Evolutionary conservation across 2,113 vertebrate species (phyloP).

Genomic region (Bufo bufo): DNA sequence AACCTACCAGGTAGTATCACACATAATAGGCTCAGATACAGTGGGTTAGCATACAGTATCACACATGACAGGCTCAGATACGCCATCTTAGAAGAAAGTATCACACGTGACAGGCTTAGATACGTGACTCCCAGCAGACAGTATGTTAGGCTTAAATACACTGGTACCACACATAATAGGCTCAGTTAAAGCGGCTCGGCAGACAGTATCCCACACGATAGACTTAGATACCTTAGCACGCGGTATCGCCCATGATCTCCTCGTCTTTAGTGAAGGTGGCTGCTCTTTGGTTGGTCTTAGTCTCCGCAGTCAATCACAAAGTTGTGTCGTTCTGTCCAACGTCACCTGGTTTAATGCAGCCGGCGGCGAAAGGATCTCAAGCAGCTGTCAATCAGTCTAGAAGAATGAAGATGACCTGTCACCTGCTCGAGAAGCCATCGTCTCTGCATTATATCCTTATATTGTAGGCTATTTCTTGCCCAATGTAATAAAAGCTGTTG

Average conservation of each 20-base stretch:
- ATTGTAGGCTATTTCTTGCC: background rate
- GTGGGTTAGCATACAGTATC: too few species aligned
- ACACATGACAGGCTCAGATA: too few species aligned
- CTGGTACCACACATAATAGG: background rate
- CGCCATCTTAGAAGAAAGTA: too few species aligned
- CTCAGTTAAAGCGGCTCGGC: too few species aligned
- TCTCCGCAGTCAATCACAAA: background rate
- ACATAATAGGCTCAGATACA: too few species aligned
- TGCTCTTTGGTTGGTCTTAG: background rate
- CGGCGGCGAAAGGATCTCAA: background rate
- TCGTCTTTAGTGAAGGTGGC: background rate
- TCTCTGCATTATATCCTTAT: background rate
- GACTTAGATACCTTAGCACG: background rate
- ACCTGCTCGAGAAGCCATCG: too few species aligned
- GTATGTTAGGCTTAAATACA: background rate
- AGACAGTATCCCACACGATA: background rate
- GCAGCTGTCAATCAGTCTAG: background rate
- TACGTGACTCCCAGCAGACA: too few species aligned
- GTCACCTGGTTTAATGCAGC: constrained; percentile 1
- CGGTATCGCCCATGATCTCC: background rate
- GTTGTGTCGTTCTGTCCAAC: background rate
- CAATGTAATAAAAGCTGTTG: background rate
- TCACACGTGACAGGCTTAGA: too few species aligned
- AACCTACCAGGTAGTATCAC: too few species aligned
- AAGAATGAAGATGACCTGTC: background rate